Percentiles rank a stretch among this genome's conserved stretches.
Evolutionary conservation across 1,140 invertebrate species (phyloP).

Genomic region (Myzus persicae): DNA sequence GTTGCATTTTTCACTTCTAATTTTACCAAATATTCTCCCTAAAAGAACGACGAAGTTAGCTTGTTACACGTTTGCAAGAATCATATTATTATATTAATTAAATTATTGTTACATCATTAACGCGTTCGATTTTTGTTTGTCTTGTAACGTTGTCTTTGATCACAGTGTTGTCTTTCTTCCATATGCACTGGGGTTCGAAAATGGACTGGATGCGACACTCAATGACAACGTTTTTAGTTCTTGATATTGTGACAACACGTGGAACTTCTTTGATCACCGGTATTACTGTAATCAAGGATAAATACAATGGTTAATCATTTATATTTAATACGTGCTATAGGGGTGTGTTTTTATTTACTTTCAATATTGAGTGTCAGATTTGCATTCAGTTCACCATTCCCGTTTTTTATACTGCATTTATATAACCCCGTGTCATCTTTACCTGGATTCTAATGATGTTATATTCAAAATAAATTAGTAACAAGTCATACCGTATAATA

Average conservation of each 20-base stretch:
- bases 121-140: constrained; percentile 77
- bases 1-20: constrained; percentile 84
- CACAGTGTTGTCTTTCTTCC: constrained; percentile 84
- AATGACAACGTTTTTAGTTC: constrained; percentile 88
- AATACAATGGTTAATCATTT: neutral
- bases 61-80: neutral
- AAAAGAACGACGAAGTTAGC: constrained; percentile 57
- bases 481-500: neutral
- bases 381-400: constrained; percentile 93
- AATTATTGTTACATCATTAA: constrained; percentile 73
- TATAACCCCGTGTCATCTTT: constrained; percentile 96
- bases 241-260: constrained; percentile 86
- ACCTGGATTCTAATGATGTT: constrained; percentile 76
- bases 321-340: neutral
- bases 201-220: constrained; percentile 89
- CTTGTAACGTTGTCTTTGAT: constrained; percentile 80
- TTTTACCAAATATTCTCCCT: constrained; percentile 87
- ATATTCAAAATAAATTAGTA: neutral
- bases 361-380: constrained; percentile 97
- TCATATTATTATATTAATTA: neutral
- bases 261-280: constrained; percentile 93
- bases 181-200: constrained; percentile 86
- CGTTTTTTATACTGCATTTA: constrained; percentile 97
- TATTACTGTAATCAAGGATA: constrained; percentile 74
- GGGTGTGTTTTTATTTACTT: constrained; percentile 73